Base-by-base conservation (phyloP, 2,888 invertebrate species). In the Hirtodrosophila confusa region DNA sequence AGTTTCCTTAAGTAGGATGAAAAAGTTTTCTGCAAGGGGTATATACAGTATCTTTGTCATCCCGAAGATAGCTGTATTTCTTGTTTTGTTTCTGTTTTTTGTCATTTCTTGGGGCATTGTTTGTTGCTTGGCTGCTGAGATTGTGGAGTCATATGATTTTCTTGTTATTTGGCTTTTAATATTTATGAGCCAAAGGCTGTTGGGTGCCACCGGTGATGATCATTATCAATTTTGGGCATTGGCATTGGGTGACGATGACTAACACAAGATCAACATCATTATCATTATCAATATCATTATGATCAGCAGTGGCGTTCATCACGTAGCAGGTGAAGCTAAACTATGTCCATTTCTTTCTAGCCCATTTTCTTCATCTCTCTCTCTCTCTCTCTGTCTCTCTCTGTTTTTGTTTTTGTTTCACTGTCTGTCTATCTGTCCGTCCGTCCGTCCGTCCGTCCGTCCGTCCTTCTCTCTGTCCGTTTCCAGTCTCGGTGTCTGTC, bases 131-230 rank as follows among this genome's bases (percentile, higher is more conserved):
- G 17, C 17, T 17, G 17, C 17, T 35, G 41, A 51, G 58, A 47
- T 39, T 43, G 53, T 43, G 68, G 74, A 73, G 61, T 61, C 62
- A 68, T 62, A 57, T 62, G 56, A 12, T 58, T 65, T 64, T 65
- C 51, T 75, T 53, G 55, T 65, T 65, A 64, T 75, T 75, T 57
- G 70, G 50, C 71, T 65, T 60, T 70, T 48, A 57, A 66, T 73
- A 66, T 73, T 73, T 73, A 73, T 75, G 76, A 75, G 65, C 57
- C 57, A 60, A 56, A 45, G 61, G 44, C 53, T 62, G 39, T 5
- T 61, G 43, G 39, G 41, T 54, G 54, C 58, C 48, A 36, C 35
- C 50, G 53, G 54, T 41, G 35, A 57, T 36, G 5, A 40, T 27
- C 12, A 60, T 41, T 27, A 31, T 10, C 31, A 27, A 23, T 9